phyloP scores from a whole-genome alignment of 2,113 vertebrate genomes.

The Aplodontia rufa region DNA sequence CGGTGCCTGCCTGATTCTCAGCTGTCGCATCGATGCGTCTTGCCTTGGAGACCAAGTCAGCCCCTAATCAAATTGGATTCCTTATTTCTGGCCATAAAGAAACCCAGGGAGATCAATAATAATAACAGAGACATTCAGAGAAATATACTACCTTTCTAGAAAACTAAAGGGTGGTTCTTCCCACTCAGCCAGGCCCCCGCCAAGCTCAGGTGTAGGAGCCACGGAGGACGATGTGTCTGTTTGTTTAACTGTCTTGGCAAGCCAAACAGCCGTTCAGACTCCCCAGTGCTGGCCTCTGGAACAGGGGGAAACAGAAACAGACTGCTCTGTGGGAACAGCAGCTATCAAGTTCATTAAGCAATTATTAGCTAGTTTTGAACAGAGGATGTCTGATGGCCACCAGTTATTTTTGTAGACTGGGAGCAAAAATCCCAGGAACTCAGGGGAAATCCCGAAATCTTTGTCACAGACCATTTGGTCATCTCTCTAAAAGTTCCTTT shows the following conservation, averaged over 20 bases:
- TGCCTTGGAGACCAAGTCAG: constrained; percentile 48
- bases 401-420: neutral
- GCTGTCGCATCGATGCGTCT: neutral
- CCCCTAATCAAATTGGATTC: constrained; percentile 58
- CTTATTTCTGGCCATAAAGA: constrained; percentile 56
- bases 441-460: constrained; percentile 8
- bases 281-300: neutral
- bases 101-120: constrained; percentile 57
- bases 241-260: neutral
- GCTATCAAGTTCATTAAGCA: neutral
- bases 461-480: neutral
- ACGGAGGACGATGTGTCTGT: neutral
- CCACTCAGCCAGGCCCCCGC: neutral
- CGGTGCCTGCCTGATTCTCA: neutral
- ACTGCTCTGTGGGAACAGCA: neutral
- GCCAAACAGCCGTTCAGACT: neutral
- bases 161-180: constrained; percentile 31
- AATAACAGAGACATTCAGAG: constrained; percentile 52
- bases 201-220: neutral
- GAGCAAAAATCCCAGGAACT: neutral
- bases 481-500: neutral
- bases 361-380: neutral
- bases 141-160: neutral
- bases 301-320: neutral
- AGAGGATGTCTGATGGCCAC: neutral